A percentile compares a stretch with the other conserved stretches of the same genome.
These are phyloP conservation scores for Aptenodytes patagonicus DNA, from an alignment of 2,113 vertebrate genomes.

Conservation along the genomic window DNA sequence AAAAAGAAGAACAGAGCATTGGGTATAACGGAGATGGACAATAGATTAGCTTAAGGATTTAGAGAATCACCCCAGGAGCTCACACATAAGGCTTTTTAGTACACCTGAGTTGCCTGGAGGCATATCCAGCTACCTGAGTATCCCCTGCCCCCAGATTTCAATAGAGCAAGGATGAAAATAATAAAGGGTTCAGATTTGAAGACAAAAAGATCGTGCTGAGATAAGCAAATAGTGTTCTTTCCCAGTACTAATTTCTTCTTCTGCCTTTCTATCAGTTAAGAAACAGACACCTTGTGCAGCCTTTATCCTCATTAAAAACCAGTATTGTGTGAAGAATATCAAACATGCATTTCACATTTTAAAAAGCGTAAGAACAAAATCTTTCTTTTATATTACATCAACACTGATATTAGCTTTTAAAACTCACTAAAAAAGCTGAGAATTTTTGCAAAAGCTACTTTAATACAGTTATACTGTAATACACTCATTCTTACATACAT, in stretches of 20 bases:
- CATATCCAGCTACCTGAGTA: not conserved
- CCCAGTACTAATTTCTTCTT: conserved; percentile 21
- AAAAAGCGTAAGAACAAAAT: not conserved
- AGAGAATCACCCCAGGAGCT: not conserved
- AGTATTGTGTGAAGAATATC: conserved; percentile 5
- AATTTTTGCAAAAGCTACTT: not conserved
- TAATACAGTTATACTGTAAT: not conserved
- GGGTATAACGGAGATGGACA: not conserved
- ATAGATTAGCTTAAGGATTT: conserved; percentile 32
- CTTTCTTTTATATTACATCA: not conserved
- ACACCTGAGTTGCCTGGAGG: not conserved
- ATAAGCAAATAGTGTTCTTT: not conserved
- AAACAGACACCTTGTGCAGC: not conserved
- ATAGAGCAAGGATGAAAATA: not conserved
- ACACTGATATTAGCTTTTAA: not conserved
- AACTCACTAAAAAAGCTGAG: not conserved
- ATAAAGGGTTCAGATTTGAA: not conserved
- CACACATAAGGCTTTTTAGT: not conserved
- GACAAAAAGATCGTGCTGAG: not conserved
- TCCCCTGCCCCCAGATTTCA: not conserved
- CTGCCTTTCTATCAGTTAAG: not conserved
- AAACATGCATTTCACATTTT: not conserved
- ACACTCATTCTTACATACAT: not conserved
- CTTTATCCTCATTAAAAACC: conserved; percentile 39
- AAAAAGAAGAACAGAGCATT: conserved; percentile 1